Percentiles rank a stretch among this genome's conserved stretches.
Conservation (phyloP, 2,888 invertebrate species). For the Rotaria macrura region DNA sequence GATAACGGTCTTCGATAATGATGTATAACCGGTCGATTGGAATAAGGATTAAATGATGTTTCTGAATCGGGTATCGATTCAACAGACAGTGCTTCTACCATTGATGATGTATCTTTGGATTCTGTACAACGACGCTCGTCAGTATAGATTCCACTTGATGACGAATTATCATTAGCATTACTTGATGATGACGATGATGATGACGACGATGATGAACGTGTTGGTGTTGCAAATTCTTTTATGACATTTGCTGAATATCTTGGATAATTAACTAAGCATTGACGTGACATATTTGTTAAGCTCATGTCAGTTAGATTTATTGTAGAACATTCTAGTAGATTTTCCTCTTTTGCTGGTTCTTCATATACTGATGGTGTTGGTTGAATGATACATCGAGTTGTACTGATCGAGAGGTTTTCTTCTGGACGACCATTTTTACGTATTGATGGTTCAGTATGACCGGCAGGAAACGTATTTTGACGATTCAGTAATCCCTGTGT, state of each 20-base stretch:
- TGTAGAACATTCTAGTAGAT: background rate
- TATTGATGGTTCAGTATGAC: background rate
- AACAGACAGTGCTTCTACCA: background rate
- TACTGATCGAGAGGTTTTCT: background rate
- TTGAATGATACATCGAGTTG: background rate
- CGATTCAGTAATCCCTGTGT: background rate
- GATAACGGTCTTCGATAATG: background rate
- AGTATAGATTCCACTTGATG: background rate
- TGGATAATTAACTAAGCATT: background rate
- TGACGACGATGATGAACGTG: background rate
- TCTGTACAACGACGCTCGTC: background rate
- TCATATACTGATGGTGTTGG: too few relatives aligned
- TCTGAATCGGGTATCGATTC: background rate
- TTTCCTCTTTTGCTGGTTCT: background rate
- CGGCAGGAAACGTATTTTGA: background rate
- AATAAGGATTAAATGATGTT: background rate
- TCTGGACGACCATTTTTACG: background rate
- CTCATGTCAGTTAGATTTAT: background rate
- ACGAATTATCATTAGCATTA: background rate
- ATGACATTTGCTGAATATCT: background rate
- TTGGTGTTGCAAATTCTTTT: background rate
- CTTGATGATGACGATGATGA: background rate
- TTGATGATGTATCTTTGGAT: background rate
- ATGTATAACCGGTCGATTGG: background rate
- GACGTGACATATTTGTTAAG: background rate